Conservation (phyloP, 2,888 invertebrate genomes). For the Drosophila fungiperda region DNA sequence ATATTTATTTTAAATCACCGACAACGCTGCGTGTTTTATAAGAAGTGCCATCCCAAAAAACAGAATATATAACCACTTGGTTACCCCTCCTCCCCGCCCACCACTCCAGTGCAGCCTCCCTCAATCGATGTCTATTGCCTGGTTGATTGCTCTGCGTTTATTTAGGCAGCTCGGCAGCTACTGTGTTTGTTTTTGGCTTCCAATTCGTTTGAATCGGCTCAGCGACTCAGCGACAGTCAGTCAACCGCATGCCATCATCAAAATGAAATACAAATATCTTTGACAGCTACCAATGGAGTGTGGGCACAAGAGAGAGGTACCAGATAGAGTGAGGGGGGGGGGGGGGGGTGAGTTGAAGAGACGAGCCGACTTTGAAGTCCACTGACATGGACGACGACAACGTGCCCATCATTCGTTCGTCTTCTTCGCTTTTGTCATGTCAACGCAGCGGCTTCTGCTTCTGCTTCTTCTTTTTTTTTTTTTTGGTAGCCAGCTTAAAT, state of each 20-base stretch:
- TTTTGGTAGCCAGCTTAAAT: conserved; percentile 63
- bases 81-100: background rate
- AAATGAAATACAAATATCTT: conserved; percentile 82
- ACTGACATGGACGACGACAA: conserved; percentile 36
- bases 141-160: conserved; percentile 70
- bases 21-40: conserved; percentile 49
- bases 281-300: conserved; percentile 78
- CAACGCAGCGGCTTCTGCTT: conserved; percentile 40
- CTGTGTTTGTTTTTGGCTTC: conserved; percentile 74
- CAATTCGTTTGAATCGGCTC: conserved; percentile 73
- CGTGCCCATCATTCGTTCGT: conserved; percentile 71
- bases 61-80: conserved; percentile 11
- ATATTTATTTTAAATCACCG: conserved; percentile 82
- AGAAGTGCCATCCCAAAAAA: conserved; percentile 41
- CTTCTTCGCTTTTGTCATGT: conserved; percentile 76
- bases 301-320: conserved; percentile 13
- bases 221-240: conserved; percentile 60
- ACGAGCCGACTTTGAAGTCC: conserved; percentile 73
- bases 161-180: conserved; percentile 73
- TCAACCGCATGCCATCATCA: conserved; percentile 78
- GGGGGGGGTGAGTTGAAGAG: conserved; percentile 5
- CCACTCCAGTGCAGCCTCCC: background rate
- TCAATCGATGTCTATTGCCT: conserved; percentile 27
- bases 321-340: background rate
- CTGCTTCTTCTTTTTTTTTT: conserved; percentile 4